Evolutionary conservation across 2,888 invertebrate species (phyloP), one percentile per base, ranked within the genome.

Genomic region (Suillia variegata): DNA sequence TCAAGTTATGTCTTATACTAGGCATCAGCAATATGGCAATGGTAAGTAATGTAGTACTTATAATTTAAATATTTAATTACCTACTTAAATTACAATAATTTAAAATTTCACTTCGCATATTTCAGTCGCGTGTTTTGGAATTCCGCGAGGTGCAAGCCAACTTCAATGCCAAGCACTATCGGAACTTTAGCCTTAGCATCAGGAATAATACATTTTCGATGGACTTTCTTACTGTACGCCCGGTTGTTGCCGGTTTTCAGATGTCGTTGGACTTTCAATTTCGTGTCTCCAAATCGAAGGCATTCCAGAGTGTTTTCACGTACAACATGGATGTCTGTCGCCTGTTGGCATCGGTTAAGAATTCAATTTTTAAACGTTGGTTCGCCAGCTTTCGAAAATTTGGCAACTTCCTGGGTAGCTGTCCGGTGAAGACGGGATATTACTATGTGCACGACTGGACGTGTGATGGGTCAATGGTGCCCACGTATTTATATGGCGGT

Each of bases 241-340:
- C 60, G 0, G 13, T 72, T 15, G 12, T 48, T 0, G 48, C 42
- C 1, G 73, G 67, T 1, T 61, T 68, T 55, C 63, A 56, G 2
- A 55, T 63, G 2, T 59, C 56, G 4, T n/a, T 70, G 18, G 67
- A 73, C 13, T 64, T 69, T 42, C 64, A 67, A 22, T 31, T 67
- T 8, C 63, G 69, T 6, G 57, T 67, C 20, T 21, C 38, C 0
- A 67, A 68, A 38, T 56, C 69, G 0, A 69, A 69, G 13, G 58
- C 47, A 10, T 72, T 64, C 24, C 74, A 72, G 20, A 70, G 64
- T 20, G 54, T 75, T 0, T 68, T 74, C n/a, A 61, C 61, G 0
- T 70, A 74, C 5, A 62, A 59, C 10, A 54, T 75, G 1, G 68
- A 75, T 54, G 65, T 72, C 2, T 75, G 74, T 21, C 59, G 63